Conservation (phyloP, 2,113 vertebrate genomes). For the Thymallus thymallus region DNA sequence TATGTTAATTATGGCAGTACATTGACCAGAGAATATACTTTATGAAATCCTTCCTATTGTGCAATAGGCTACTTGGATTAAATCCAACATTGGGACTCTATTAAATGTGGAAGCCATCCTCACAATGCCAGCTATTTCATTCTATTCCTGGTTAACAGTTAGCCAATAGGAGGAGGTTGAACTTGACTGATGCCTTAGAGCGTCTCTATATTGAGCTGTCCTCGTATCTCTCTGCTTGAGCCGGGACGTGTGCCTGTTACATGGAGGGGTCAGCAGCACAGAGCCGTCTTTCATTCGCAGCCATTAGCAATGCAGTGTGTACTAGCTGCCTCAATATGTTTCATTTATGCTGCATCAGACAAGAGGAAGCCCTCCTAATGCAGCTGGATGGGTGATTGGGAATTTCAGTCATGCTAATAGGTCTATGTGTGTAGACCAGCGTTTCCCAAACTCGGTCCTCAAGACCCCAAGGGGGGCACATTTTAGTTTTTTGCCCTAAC, state of each 20-base stretch:
- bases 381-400: conserved; percentile 72
- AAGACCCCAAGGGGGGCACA: too few relatives aligned
- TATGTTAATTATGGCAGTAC: too few relatives aligned
- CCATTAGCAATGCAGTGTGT: conserved; percentile 74
- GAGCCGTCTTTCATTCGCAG: conserved; percentile 72
- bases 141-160: conserved; percentile 68
- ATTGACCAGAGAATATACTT: too few relatives aligned
- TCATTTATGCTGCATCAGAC: conserved; percentile 73
- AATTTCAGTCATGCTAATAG: conserved; percentile 65
- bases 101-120: conserved; percentile 63
- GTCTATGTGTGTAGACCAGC: too few relatives aligned
- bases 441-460: too few relatives aligned
- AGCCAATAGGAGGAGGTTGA: conserved; percentile 68
- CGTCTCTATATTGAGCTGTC: conserved; percentile 66
- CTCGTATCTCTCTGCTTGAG: conserved; percentile 54
- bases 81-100: conserved; percentile 65
- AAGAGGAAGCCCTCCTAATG: conserved; percentile 73
- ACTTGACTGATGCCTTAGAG: conserved; percentile 69
- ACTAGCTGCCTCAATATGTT: conserved; percentile 75
- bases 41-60: not conserved
- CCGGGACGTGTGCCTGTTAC: conserved; percentile 66
- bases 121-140: conserved; percentile 62
- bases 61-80: conserved; percentile 18
- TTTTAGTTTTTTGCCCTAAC: too few relatives aligned
- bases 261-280: conserved; percentile 68